Conservation (phyloP, 2,888 invertebrate genomes). For the Eugnorisma glareosa region DNA sequence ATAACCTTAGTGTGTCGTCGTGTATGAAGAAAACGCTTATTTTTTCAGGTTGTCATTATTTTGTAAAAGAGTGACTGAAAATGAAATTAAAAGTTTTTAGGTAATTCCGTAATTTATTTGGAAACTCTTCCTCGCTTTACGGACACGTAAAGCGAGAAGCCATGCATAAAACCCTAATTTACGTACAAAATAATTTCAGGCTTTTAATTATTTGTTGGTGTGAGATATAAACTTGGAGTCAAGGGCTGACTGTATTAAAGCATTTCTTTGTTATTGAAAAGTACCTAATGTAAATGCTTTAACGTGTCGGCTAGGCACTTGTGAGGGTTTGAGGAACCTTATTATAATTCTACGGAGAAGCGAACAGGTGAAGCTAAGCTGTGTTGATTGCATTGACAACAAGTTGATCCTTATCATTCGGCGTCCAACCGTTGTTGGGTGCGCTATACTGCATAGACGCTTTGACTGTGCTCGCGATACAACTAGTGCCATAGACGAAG, state of each 20-base stretch:
- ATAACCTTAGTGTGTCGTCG: background rate
- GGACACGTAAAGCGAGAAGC: too few relatives aligned
- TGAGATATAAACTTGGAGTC: background rate
- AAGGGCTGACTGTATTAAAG: background rate
- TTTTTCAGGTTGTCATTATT: background rate
- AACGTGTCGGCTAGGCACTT: background rate
- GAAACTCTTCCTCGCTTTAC: background rate
- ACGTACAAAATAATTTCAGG: background rate
- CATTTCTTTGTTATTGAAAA: background rate
- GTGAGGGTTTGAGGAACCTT: background rate
- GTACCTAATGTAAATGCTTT: background rate
- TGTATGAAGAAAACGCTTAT: background rate
- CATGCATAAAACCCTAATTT: background rate
- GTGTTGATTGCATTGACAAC: slow-evolving; percentile 27
- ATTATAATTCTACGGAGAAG: slow-evolving; percentile 9
- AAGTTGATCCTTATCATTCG: slow-evolving; percentile 42
- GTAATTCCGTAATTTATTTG: background rate
- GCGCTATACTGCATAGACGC: slow-evolving; percentile 26
- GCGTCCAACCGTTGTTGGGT: slow-evolving; percentile 34
- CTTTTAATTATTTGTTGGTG: too few relatives aligned
- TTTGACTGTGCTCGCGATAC: background rate
- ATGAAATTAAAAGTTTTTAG: background rate
- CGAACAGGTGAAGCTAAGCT: slow-evolving; percentile 16
- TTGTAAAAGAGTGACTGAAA: background rate
- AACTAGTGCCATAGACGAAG: background rate